Evolutionary conservation across 2,797 vertebrate species (phyloP), one percentile per base, ranked within the genome.

Genomic region (Antennarius maculatus): DNA sequence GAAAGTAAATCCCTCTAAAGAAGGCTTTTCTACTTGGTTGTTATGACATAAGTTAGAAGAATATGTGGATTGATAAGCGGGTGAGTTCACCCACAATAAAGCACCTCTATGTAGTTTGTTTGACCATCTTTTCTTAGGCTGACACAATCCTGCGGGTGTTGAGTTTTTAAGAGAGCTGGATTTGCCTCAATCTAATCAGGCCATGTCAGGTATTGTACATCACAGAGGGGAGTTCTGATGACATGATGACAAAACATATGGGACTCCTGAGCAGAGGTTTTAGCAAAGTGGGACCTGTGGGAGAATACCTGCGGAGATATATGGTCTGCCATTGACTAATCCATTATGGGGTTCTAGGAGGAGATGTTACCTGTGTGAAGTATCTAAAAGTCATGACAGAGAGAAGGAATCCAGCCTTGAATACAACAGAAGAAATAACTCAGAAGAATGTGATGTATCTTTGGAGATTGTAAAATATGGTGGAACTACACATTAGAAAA

Each of bases 241-340:
- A 72, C 67, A 74, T 55, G 65, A 53, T 66, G 61, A 68, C 80
- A 76, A 61, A 76, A 63, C 55, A 41, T 57, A 56, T 64, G 60
- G 15, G 71, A 74, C 54, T 77, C 43, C 39, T 16, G 1, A 3
- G 68, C 64, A 7, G 46, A 18, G 57, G 69, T 77, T 75, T 79
- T 71, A 74, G 70, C 61, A 56, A 16, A n/a, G 67, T 28, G 16
- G n/a, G 16, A 74, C 71, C 55, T 39, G 49, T 29, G 72, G 68
- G 62, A 66, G 46, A 83, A 51, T 61, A 63, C 61, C 50, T 67
- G 66, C 67, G 53, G 54, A 80, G 67, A 82, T 71, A 71, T 76
- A 80, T 74, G 68, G 58, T 75, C 66, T 77, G 72, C 82, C 65
- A 82, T 62, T 0, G 23, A 57, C n/a, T 82, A 73, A 83, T 83